Evolutionary conservation across 2,797 vertebrate species (phyloP).

Genomic region (Margarornis squamiger): DNA sequence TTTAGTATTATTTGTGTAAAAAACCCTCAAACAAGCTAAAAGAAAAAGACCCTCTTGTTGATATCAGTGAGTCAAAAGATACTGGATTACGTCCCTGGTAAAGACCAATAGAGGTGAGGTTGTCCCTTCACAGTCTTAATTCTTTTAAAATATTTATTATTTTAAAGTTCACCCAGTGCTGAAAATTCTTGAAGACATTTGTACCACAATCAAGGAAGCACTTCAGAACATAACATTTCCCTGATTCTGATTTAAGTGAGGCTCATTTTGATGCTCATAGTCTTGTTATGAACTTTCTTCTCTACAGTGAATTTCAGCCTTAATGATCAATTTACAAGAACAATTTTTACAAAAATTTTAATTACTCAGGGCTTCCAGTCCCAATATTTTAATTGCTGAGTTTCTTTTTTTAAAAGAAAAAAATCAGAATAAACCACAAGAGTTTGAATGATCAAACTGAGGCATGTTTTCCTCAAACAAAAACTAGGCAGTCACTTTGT

Average conservation of each 20-base stretch:
- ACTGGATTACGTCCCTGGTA: neutral
- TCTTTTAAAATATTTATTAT: slow-evolving; percentile 36
- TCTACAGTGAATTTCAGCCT: neutral
- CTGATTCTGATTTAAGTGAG: neutral
- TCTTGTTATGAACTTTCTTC: neutral
- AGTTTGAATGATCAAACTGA: slow-evolving; percentile 52
- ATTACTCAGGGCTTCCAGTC: slow-evolving; percentile 79
- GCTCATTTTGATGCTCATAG: neutral
- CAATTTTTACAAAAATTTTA: slow-evolving; percentile 69
- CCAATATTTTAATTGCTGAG: slow-evolving; percentile 50
- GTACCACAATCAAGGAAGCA: neutral
- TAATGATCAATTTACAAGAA: neutral
- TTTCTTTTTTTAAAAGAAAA: neutral
- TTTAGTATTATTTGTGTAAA: neutral
- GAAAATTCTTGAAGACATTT: neutral
- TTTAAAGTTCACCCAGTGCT: neutral
- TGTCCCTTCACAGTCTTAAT: neutral
- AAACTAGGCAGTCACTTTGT: slow-evolving; percentile 78
- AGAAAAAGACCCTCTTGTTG: neutral
- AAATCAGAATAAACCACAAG: slow-evolving; percentile 38
- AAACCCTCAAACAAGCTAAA: neutral
- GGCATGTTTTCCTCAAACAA: slow-evolving; percentile 61
- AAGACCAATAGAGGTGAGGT: slow-evolving; percentile 37
- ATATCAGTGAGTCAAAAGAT: neutral
- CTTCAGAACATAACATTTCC: neutral